Conservation (phyloP, 92 coral and sea anemone genomes). For the Palythoa heliodiscus region DNA sequence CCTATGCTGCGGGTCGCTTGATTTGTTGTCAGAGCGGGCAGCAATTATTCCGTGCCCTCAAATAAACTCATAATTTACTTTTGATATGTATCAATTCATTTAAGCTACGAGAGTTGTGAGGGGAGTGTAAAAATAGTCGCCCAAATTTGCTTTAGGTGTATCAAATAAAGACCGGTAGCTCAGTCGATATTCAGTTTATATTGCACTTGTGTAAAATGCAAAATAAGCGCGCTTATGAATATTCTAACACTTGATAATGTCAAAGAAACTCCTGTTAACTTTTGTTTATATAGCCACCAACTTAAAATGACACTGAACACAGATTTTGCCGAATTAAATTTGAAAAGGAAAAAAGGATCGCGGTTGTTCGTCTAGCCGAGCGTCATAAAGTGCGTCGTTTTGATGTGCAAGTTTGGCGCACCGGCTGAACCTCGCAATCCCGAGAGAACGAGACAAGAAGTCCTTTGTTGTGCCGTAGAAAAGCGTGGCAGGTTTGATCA, state of each 20-base stretch:
- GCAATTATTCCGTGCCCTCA: conserved; percentile 77
- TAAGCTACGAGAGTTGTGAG: conserved; percentile 51
- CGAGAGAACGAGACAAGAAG: conserved; percentile 2
- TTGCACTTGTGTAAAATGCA: conserved; percentile 56
- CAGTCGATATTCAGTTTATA: conserved; percentile 53
- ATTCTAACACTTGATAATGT: conserved; percentile 48
- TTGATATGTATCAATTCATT: conserved; percentile 83
- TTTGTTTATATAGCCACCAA: conserved; percentile 49
- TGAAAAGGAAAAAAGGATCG: not conserved
- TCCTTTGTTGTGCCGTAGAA: conserved; percentile 27
- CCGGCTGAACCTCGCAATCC: not conserved
- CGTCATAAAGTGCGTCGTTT: not conserved
- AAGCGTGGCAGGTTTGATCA: conserved; percentile 22
- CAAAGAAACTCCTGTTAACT: conserved; percentile 37
- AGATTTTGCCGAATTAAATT: conserved; percentile 20
- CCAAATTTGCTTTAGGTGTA: conserved; percentile 55
- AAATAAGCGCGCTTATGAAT: conserved; percentile 62
- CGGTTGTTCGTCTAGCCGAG: not conserved
- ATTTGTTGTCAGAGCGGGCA: conserved; percentile 49
- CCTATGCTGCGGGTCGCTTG: conserved; percentile 54
- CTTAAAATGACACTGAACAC: conserved; percentile 25
- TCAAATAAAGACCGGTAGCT: conserved; percentile 57
- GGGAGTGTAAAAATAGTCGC: conserved; percentile 58
- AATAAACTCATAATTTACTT: conserved; percentile 77
- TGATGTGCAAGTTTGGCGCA: conserved; percentile 3